phyloP scores from a whole-genome alignment of 2,797 vertebrate genomes.

The Typhlichthys eigenmanni region DNA sequence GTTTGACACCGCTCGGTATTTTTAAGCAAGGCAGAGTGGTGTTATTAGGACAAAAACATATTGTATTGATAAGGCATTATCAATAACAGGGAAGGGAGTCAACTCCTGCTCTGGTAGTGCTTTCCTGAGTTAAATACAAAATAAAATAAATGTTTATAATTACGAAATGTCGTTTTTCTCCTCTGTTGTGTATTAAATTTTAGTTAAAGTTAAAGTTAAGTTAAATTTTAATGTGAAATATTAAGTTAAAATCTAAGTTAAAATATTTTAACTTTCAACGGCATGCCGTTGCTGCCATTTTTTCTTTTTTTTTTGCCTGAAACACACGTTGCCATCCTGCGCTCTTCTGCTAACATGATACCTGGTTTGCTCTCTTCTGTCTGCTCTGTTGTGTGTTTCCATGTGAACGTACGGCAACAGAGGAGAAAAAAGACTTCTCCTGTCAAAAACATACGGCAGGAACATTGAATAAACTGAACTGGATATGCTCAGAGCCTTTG shows the following conservation, averaged over 20 bases:
- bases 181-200: constrained; percentile 14
- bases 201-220: too few relatives aligned
- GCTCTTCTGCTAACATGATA: too few relatives aligned
- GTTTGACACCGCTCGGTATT: constrained; percentile 15
- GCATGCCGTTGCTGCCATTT: too few relatives aligned
- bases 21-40: constrained; percentile 31
- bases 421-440: constrained; percentile 24
- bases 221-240: too few relatives aligned
- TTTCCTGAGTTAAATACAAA: constrained; percentile 82
- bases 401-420: neutral
- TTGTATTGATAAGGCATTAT: constrained; percentile 41
- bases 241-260: too few relatives aligned
- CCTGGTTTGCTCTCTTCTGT: too few relatives aligned
- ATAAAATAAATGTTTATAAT: constrained; percentile 56
- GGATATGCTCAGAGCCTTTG: constrained; percentile 61
- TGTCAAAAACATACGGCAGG: constrained; percentile 23
- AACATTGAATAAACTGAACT: constrained; percentile 24
- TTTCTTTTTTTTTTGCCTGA: too few relatives aligned
- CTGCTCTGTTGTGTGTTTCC: too few relatives aligned
- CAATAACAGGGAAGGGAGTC: constrained; percentile 38
- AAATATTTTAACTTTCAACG: too few relatives aligned
- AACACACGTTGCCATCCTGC: too few relatives aligned
- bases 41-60: constrained; percentile 29
- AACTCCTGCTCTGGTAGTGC: constrained; percentile 47
- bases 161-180: constrained; percentile 45